Conservation (phyloP, 1,140 invertebrate species). For the Telenomus remus region DNA sequence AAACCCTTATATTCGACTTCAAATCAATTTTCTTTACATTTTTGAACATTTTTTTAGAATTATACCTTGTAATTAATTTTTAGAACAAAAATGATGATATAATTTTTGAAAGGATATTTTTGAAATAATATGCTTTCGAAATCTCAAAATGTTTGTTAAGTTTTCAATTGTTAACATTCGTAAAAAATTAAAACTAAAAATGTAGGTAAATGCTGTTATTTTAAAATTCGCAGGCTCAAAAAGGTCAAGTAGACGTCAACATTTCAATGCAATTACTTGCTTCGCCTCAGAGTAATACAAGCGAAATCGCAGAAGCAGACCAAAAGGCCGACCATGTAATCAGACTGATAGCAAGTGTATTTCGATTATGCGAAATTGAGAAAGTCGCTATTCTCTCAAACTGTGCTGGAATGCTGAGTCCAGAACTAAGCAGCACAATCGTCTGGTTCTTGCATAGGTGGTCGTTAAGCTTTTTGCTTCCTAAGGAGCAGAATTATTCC, state of each 20-base stretch:
- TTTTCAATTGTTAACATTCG: too few relatives aligned
- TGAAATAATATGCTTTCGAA: too few relatives aligned
- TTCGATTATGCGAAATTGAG: conserved; percentile 83
- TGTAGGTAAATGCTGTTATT: too few relatives aligned
- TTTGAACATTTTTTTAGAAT: too few relatives aligned
- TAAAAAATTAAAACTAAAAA: too few relatives aligned
- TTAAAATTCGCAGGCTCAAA: conserved; percentile 59
- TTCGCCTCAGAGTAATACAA: conserved; percentile 72
- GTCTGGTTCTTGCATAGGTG: conserved; percentile 89
- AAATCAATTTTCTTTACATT: too few relatives aligned
- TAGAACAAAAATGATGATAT: too few relatives aligned
- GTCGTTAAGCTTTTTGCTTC: conserved; percentile 84
- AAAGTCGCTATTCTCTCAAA: conserved; percentile 79
- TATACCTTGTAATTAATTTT: too few relatives aligned
- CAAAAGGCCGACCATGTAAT: conserved; percentile 79
- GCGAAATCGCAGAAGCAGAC: conserved; percentile 75
- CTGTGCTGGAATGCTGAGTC: conserved; percentile 82
- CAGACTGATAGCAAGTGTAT: conserved; percentile 80
- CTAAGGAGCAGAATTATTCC: conserved; percentile 81
- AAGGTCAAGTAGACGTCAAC: conserved; percentile 69
- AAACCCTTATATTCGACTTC: too few relatives aligned
- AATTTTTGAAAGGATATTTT: too few relatives aligned
- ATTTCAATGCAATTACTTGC: conserved; percentile 74
- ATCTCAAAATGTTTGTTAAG: too few relatives aligned
- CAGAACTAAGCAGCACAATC: conserved; percentile 85